phyloP scores from a whole-genome alignment of 2,113 vertebrate genomes.

The Myotis davidii region DNA sequence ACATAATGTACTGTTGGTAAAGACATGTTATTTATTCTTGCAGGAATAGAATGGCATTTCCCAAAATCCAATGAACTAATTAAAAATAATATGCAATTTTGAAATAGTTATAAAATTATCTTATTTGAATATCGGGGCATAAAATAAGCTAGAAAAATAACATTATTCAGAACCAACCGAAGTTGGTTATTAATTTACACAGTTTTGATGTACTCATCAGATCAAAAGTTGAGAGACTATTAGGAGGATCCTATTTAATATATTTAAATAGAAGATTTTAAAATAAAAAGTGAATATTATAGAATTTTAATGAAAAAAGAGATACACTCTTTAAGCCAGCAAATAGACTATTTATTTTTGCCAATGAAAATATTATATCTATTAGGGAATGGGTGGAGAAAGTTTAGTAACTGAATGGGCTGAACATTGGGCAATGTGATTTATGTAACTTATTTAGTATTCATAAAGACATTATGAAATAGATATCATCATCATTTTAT shows the following conservation, averaged over 20 bases:
- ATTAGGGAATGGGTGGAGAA: background rate
- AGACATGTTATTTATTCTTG: background rate
- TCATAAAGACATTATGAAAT: background rate
- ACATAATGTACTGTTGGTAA: background rate
- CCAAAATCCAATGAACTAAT: slow-evolving; percentile 21
- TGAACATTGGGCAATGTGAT: background rate
- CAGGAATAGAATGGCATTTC: background rate
- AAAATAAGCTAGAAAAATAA: slow-evolving; percentile 36
- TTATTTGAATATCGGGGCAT: background rate
- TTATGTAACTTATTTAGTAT: background rate
- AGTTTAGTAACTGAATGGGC: background rate
- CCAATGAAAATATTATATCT: background rate
- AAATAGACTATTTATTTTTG: background rate
- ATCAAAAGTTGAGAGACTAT: background rate
- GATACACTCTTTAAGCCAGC: background rate
- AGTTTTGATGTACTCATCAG: background rate
- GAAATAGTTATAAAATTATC: background rate
- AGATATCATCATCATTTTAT: background rate
- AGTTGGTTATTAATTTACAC: background rate
- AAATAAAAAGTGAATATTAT: background rate
- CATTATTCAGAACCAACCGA: background rate
- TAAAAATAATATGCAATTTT: slow-evolving; percentile 31
- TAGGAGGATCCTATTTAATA: background rate
- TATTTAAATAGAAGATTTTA: slow-evolving; percentile 17
- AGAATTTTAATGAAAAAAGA: background rate